phyloP scores from a whole-genome alignment of 1,140 invertebrate genomes.

The Aphaenogaster ashmeadi region DNA sequence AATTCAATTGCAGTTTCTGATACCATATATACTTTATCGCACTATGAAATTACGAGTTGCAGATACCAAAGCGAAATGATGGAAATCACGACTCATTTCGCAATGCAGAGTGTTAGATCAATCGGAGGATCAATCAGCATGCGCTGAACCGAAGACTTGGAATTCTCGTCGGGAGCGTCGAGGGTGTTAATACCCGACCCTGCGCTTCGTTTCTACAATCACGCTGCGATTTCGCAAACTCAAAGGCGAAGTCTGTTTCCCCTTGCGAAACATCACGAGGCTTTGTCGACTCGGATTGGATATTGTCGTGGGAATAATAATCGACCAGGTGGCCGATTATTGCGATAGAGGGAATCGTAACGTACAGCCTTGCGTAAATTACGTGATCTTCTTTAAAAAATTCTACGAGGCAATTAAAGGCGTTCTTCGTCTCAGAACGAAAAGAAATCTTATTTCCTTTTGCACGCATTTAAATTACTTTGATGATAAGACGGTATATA shows the following conservation, averaged over 20 bases:
- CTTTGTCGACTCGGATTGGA: not conserved
- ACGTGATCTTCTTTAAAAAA: not conserved
- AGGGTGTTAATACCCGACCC: slow-evolving; percentile 31
- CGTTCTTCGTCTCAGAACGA: not conserved
- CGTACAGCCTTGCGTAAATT: not conserved
- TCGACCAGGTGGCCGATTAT: slow-evolving; percentile 9
- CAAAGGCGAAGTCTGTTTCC: not conserved
- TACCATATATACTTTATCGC: not conserved
- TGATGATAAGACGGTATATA: not conserved
- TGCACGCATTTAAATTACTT: not conserved
- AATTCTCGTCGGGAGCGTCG: not conserved
- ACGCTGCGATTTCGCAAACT: slow-evolving; percentile 57
- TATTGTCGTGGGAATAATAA: slow-evolving; percentile 38
- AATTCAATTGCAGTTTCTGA: not conserved
- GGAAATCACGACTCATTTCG: slow-evolving; percentile 9
- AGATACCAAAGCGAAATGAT: not conserved
- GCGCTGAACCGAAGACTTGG: slow-evolving; percentile 10
- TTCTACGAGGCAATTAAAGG: not conserved
- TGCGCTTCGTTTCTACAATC: slow-evolving; percentile 34
- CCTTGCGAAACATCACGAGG: slow-evolving; percentile 13
- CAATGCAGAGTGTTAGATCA: slow-evolving; percentile 18
- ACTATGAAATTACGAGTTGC: slow-evolving; percentile 4
- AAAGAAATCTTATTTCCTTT: not conserved
- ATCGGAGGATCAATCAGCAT: slow-evolving; percentile 17
- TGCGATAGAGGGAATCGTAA: not conserved